Conservation (phyloP, 2,797 vertebrate species). For the Gila robusta region DNA sequence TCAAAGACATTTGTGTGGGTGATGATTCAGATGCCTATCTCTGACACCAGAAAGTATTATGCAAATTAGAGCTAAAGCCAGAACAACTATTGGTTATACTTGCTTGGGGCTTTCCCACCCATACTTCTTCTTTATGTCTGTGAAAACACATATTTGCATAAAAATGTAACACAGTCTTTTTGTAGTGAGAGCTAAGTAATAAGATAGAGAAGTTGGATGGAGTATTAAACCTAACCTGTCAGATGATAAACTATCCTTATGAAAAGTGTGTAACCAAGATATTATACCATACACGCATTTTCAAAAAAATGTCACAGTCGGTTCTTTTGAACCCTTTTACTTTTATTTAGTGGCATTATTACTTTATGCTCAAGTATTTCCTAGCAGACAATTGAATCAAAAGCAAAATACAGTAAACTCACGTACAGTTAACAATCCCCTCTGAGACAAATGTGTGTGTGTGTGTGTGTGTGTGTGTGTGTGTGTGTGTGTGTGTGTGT, state of each 20-base stretch:
- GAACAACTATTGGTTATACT: background rate
- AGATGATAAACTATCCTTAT: background rate
- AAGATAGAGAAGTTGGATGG: background rate
- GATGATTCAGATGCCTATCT: constrained; percentile 1
- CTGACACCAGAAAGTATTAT: background rate
- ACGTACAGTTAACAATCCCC: background rate
- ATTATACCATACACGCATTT: background rate
- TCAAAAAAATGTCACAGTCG: too few species aligned
- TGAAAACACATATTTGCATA: background rate
- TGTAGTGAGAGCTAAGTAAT: background rate
- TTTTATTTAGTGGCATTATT: background rate
- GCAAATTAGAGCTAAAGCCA: background rate
- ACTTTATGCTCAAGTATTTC: background rate
- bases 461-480: too few species aligned
- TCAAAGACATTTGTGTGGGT: background rate
- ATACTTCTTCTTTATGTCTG: background rate
- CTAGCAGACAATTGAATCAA: background rate
- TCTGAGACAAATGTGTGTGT: background rate
- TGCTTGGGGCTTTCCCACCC: background rate
- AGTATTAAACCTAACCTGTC: background rate
- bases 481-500: too few species aligned
- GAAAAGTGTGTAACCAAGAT: background rate
- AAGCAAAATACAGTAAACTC: background rate
- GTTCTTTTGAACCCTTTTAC: background rate
- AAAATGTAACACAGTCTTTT: background rate